Base-by-base conservation (phyloP, 2,113 vertebrate genomes). In the Pelvicachromis taeniatus region DNA sequence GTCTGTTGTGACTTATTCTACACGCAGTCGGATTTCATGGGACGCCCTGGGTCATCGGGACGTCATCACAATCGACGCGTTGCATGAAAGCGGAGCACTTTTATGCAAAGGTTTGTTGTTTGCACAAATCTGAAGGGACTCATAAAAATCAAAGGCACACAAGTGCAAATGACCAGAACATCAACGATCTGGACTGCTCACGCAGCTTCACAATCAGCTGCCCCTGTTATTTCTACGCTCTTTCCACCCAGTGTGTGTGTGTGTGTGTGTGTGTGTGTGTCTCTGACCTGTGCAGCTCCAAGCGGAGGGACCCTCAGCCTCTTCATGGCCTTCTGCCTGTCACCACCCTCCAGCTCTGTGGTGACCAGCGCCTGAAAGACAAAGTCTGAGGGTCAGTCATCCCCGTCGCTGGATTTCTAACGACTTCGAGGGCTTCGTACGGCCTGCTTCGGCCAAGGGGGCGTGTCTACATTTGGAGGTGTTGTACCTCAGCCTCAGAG, bases 301-400 rank as follows among this genome's bases (percentile, higher is more conserved):
- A 99, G 96, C 11, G 99, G 99, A 75, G 99, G 98, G 1, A 99
- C 99, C 90, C 99, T 97, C 82, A 99, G 95, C 80, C 99, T 97
- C 93, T 99, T 99, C 99, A 99, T 99, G 87, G 99, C 99, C 93
- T 96, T 99, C 95, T 99, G 99, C 89, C 99, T 96, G 93, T 99
- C 98, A 6, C 98, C 99, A 58, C 97, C 98, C 92, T 99, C 99
- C 94, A 99, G 93, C 94, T 99, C 98, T 52, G 97, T 97, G 58
- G 98, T 99, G 89, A 99, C 98, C 95, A 99, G 95, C 9, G 97
- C 96, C 99, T 99, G 81, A 45, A 56, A 80, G 4, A 91, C 35
- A 70, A 11, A 48, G 33, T n/a, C 13, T 12, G 23, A 50, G 11
- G 42, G 29, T 14, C 8, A 11, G 13, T 48, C 17, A 2, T 54